Evolutionary conservation across 2,888 invertebrate species (phyloP).

Genomic region (Willowsia nigromaculata): DNA sequence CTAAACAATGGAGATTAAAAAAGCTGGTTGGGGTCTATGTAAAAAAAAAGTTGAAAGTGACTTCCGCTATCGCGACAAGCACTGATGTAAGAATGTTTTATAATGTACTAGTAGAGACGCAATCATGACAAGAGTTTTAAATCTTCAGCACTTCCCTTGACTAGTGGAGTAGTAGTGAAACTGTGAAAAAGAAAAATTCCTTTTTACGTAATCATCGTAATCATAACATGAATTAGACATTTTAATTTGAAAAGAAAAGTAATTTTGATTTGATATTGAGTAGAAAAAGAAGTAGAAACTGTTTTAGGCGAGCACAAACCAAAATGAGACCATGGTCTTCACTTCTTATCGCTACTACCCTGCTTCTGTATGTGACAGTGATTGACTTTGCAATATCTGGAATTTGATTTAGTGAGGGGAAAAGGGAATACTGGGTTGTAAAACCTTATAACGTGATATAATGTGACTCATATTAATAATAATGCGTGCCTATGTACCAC

Average conservation of each 20-base stretch:
- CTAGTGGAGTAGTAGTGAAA: too few species aligned
- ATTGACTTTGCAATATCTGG: constrained; percentile 49
- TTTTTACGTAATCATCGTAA: not conserved
- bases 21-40: not conserved
- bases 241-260: not conserved
- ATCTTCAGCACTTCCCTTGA: too few species aligned
- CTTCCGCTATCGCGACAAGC: too few species aligned
- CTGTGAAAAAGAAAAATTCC: not conserved
- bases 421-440: not conserved
- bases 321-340: not conserved
- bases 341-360: not conserved
- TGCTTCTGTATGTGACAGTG: constrained; percentile 45
- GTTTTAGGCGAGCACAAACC: not conserved
- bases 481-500: not conserved
- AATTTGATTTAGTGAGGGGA: constrained; percentile 35
- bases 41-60: too few species aligned
- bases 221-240: not conserved
- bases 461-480: not conserved
- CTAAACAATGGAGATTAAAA: not conserved
- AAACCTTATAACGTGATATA: not conserved
- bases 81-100: too few species aligned
- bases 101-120: too few species aligned
- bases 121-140: too few species aligned
- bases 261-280: constrained; percentile 5
- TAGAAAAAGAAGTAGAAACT: not conserved